Evolutionary conservation across 2,113 vertebrate species (phyloP).

Genomic region (Thymallus thymallus): DNA sequence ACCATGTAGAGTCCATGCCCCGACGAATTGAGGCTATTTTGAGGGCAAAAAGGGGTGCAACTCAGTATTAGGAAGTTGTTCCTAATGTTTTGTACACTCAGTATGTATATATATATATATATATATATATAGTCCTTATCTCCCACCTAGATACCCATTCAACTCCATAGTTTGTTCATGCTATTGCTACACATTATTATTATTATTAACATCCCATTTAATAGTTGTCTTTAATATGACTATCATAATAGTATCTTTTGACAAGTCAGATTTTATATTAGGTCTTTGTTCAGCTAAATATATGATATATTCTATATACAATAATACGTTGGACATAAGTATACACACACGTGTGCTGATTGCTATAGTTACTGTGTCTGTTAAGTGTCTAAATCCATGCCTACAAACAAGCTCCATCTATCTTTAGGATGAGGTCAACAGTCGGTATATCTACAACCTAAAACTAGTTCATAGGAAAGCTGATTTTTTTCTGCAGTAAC

Average conservation of each 20-base stretch:
- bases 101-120: neutral
- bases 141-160: conserved; percentile 3
- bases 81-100: no score
- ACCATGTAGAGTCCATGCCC: no score
- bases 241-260: conserved; percentile 36
- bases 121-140: conserved; percentile 25
- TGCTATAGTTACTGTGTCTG: conserved; percentile 29
- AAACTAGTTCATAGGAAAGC: neutral
- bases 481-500: no score
- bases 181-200: conserved; percentile 52
- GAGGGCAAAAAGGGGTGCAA: no score
- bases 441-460: neutral
- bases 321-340: conserved; percentile 27
- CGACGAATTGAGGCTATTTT: no score
- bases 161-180: conserved; percentile 49
- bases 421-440: neutral
- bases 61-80: no score
- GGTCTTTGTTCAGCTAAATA: conserved; percentile 48
- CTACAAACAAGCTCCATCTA: conserved; percentile 18
- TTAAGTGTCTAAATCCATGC: conserved; percentile 36
- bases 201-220: conserved; percentile 31
- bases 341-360: conserved; percentile 21
- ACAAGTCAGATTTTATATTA: conserved; percentile 45
- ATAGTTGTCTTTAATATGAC: conserved; percentile 43
- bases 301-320: conserved; percentile 62